Base-by-base conservation (phyloP, 2,113 vertebrate genomes). In the Urocitellus parryii region DNA sequence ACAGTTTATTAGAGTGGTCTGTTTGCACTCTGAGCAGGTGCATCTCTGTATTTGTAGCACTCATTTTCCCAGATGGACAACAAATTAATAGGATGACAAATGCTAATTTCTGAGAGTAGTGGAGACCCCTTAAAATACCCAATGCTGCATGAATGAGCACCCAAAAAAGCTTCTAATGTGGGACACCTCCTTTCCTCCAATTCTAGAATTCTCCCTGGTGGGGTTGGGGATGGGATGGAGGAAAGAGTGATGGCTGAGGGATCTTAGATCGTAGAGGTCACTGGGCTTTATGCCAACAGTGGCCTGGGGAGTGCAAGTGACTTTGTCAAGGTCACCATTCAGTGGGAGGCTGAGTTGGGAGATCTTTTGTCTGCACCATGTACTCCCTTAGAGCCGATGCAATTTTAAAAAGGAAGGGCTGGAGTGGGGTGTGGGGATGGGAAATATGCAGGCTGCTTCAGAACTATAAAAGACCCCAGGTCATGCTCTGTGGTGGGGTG, bases 81-180 rank as follows among this genome's bases (percentile, higher is more conserved):
- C 89, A 83, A 24, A 63, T 90, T 67, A 73, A 89, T 37, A 84
- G 80, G 3, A 51, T 79, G n/a, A 81, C 16, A 85, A 92, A 92
- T 12, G 58, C 56, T 82, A 53, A 67, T 70, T 84, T 70, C 65
- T 94, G 39, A 80, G 85, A 87, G 42, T 61, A 82, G 34, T 78
- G 29, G 11, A 94, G n/a, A 48, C 42, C 18, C 29, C 79, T 93
- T 51, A 45, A 53, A 87, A 91, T 20, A 13, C 25, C 18, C 0
- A 1, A 10, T 58, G n/a, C 61, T 78, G 51, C 34, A n/a, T 83
- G 24, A 90, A 82, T 18, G 65, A 96, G 78, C 61, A n/a, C 14
- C 70, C 34, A 58, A 3, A 42, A 90, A 92, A 34, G 0, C 42
- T 78, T 51, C 85, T 51, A 45, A 76, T 51, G 68, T 79, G 56